These are phyloP conservation scores for Tyto alba DNA, from an alignment of 2,113 vertebrate species.

Conservation along the genomic window DNA sequence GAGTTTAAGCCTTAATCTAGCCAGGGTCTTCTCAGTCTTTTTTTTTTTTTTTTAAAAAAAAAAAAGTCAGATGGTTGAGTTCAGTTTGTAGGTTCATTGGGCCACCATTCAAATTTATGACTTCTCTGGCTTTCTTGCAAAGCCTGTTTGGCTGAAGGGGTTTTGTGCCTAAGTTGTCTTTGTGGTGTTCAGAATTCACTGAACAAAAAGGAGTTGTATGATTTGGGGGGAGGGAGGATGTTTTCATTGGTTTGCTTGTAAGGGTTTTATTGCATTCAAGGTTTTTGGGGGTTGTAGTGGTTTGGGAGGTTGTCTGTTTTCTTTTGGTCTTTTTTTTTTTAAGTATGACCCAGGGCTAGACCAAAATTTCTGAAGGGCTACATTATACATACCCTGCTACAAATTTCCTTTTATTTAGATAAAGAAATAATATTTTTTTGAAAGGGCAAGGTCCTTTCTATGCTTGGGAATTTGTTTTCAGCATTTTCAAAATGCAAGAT, in stretches of 20 bases:
- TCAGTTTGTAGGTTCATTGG: neutral
- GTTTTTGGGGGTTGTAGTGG: neutral
- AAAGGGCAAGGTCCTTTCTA: neutral
- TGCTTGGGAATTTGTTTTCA: neutral
- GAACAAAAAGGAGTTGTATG: neutral
- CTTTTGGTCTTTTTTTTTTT: neutral
- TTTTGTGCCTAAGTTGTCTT: neutral
- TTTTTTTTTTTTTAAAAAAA: neutral
- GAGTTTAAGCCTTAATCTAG: neutral
- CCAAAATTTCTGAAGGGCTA: neutral
- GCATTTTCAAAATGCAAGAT: neutral
- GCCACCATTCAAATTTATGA: accelerated
- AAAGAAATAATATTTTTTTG: neutral
- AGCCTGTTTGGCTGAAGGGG: neutral
- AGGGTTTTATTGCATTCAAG: neutral
- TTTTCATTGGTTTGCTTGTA: neutral
- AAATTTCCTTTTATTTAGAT: neutral
- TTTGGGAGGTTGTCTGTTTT: neutral
- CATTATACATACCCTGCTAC: neutral
- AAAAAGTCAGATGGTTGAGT: neutral
- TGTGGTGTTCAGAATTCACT: neutral
- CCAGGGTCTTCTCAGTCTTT: neutral
- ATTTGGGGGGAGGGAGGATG: neutral
- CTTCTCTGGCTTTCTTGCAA: neutral
- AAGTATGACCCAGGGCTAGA: neutral